Evolutionary conservation across 2,888 invertebrate species (phyloP).

Genomic region (Microctonus aethiopoides): DNA sequence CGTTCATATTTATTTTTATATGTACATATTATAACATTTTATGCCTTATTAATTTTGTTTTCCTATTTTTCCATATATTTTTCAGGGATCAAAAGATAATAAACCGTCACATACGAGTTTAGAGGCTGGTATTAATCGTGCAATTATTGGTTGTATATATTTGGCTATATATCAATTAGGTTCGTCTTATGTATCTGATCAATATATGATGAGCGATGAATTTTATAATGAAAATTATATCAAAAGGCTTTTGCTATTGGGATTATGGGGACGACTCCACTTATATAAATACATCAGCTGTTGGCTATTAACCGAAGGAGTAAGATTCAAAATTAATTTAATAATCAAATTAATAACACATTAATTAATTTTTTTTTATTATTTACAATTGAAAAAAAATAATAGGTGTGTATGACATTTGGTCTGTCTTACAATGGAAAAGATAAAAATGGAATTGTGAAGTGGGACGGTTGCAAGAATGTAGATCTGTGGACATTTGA

Average conservation of each 20-base stretch:
- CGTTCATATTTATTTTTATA: not conserved
- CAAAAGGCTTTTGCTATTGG: slow-evolving; percentile 75
- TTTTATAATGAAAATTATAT: slow-evolving; percentile 71
- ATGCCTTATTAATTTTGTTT: not conserved
- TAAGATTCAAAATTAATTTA: slow-evolving; percentile 41
- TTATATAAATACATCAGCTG: slow-evolving; percentile 93
- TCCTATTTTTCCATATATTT: no score
- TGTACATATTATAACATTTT: no score
- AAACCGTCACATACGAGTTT: slow-evolving; percentile 61
- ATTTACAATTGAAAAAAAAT: not conserved
- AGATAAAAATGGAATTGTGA: slow-evolving; percentile 71
- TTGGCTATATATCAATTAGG: slow-evolving; percentile 81
- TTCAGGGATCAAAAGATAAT: slow-evolving; percentile 40
- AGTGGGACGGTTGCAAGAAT: slow-evolving; percentile 93
- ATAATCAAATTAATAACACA: not conserved
- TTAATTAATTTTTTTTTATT: not conserved
- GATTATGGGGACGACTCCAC: slow-evolving; percentile 86
- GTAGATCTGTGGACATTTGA: slow-evolving; percentile 86
- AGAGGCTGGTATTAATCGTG: slow-evolving; percentile 72
- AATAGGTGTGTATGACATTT: slow-evolving; percentile 68
- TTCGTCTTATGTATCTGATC: slow-evolving; percentile 76
- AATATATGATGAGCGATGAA: slow-evolving; percentile 77
- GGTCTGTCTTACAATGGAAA: slow-evolving; percentile 88
- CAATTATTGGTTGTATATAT: slow-evolving; percentile 78
- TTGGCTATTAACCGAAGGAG: slow-evolving; percentile 92